Percentiles rank a stretch among this genome's conserved stretches.
These are phyloP conservation scores for Tenthredo scrophulariae DNA, from an alignment of 2,888 invertebrate species.

Conservation along the genomic window DNA sequence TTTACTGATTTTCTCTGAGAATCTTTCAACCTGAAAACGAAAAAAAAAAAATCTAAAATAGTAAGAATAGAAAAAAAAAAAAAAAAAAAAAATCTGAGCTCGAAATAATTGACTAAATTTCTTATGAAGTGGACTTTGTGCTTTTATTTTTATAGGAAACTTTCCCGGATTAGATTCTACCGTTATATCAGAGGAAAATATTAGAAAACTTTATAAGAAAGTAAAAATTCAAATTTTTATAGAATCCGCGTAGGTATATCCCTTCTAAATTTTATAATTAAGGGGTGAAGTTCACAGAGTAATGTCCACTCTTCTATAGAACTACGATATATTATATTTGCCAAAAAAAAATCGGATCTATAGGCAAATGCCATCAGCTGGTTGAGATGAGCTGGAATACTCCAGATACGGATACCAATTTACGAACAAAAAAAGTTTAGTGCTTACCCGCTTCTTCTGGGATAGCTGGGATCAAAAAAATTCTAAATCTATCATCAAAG, in stretches of 20 bases:
- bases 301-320: neutral
- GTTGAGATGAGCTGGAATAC: neutral
- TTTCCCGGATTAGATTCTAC: conserved; percentile 4
- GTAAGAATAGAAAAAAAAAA: neutral
- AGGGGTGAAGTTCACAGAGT: neutral
- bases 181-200: neutral
- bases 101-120: neutral
- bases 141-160: neutral
- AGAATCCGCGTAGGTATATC: neutral
- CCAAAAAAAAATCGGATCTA: neutral
- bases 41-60: neutral
- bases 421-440: neutral
- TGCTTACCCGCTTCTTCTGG: neutral
- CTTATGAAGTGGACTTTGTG: neutral
- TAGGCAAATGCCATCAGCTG: neutral
- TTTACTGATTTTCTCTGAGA: neutral
- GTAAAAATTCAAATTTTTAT: neutral
- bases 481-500: neutral
- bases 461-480: neutral
- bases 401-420: neutral
- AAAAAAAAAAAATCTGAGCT: too few species aligned
- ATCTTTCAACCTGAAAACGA: neutral
- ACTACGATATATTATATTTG: neutral
- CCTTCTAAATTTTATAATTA: neutral
- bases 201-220: neutral